phyloP scores from a whole-genome alignment of 2,797 vertebrate species.

The Cirrhinus mrigala region DNA sequence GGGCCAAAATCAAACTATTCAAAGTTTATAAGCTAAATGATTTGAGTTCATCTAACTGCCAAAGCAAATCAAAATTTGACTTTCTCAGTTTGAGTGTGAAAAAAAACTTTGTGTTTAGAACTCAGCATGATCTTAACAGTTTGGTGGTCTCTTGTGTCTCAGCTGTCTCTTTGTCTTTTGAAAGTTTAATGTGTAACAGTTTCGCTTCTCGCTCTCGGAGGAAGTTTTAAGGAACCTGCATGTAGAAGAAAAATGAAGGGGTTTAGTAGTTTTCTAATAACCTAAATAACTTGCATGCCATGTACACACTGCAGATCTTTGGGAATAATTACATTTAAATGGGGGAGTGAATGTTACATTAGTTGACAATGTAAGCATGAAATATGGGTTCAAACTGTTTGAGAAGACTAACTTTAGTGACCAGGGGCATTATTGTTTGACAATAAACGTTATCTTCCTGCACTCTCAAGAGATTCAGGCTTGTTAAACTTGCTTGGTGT shows the following conservation, averaged over 20 bases:
- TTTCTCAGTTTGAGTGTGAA: neutral
- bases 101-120: neutral
- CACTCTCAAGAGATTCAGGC: neutral
- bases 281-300: neutral
- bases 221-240: conserved; percentile 6
- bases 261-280: neutral
- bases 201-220: neutral
- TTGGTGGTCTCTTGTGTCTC: neutral
- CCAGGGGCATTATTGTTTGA: neutral
- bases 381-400: neutral
- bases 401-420: neutral
- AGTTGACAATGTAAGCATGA: neutral
- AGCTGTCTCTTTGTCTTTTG: neutral
- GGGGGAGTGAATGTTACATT: neutral
- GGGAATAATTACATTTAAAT: neutral
- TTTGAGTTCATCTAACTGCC: neutral
- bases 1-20: neutral
- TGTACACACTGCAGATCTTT: neutral
- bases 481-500: neutral
- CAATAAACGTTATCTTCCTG: neutral
- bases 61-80: neutral
- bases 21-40: neutral
- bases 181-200: neutral
- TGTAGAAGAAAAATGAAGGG: neutral
- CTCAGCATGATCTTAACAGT: neutral